Conservation (phyloP, 2,888 invertebrate species). For the Drosophila macrospina region DNA sequence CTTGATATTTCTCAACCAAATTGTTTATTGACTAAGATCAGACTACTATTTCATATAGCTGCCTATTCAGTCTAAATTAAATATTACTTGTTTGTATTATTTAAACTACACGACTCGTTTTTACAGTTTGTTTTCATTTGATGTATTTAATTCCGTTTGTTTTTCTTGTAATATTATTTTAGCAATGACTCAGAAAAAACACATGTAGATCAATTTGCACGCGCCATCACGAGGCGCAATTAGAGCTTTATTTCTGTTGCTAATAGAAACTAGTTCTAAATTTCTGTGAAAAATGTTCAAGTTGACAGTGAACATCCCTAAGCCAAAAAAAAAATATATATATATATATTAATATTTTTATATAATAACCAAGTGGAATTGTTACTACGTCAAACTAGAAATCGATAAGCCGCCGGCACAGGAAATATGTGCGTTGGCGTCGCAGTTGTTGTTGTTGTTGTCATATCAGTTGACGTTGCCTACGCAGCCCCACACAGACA, state of each 20-base stretch:
- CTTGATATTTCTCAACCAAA: too few species aligned
- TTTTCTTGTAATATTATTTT: background rate
- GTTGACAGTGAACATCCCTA: constrained; percentile 30
- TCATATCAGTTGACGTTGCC: constrained; percentile 49
- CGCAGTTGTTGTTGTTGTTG: constrained; percentile 15
- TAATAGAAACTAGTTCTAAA: constrained; percentile 4
- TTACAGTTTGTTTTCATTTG: background rate
- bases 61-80: too few species aligned
- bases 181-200: constrained; percentile 6
- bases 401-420: constrained; percentile 57
- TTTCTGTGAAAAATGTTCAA: too few species aligned
- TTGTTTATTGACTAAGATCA: too few species aligned
- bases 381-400: constrained; percentile 61
- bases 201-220: constrained; percentile 12
- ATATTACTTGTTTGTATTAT: background rate
- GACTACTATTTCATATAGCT: too few species aligned
- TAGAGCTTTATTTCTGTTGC: constrained; percentile 10
- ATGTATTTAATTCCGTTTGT: background rate
- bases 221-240: constrained; percentile 16
- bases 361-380: constrained; percentile 45
- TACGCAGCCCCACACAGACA: constrained; percentile 35
- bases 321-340: background rate
- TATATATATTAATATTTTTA: too few species aligned
- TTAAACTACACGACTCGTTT: background rate
- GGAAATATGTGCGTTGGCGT: constrained; percentile 60